These are phyloP conservation scores for Pogonomyrmex barbatus DNA, from an alignment of 1,140 invertebrate genomes.

Conservation along the genomic window DNA sequence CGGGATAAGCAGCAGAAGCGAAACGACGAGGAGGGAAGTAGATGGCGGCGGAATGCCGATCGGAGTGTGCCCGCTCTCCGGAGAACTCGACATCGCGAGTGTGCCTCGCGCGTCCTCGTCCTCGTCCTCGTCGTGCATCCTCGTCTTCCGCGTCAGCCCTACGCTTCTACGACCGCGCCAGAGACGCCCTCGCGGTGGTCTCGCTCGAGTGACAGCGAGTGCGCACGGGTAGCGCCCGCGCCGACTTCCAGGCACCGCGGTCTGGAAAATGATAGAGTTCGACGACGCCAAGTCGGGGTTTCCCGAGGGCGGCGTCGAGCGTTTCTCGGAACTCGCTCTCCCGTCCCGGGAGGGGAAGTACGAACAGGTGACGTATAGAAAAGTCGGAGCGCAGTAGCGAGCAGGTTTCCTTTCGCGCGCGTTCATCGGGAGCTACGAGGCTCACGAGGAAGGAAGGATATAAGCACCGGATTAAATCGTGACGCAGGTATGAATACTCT, in stretches of 20 bases:
- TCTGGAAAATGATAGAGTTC: slow-evolving; percentile 16
- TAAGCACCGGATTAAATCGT: background rate
- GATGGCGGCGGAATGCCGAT: slow-evolving; percentile 62
- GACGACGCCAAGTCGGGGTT: background rate
- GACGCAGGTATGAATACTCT: background rate
- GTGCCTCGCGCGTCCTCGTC: slow-evolving; percentile 14
- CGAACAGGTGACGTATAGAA: slow-evolving; percentile 15
- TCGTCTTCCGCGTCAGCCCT: background rate
- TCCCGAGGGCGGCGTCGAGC: background rate
- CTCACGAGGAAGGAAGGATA: background rate
- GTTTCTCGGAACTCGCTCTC: background rate
- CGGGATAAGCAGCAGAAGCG: slow-evolving; percentile 4
- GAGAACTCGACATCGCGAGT: slow-evolving; percentile 27
- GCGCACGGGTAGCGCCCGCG: background rate
- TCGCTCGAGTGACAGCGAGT: slow-evolving; percentile 40
- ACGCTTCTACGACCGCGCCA: background rate
- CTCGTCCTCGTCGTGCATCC: background rate
- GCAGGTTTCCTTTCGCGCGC: background rate
- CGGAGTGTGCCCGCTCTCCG: slow-evolving; percentile 3
- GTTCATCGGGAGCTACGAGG: background rate
- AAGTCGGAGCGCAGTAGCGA: background rate
- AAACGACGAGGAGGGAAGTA: slow-evolving; percentile 36
- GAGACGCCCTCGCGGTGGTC: background rate
- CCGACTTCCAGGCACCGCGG: slow-evolving; percentile 1
- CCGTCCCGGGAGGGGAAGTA: background rate